These are phyloP conservation scores for Macaria notata DNA, from an alignment of 2,888 invertebrate species.

Conservation along the genomic window DNA sequence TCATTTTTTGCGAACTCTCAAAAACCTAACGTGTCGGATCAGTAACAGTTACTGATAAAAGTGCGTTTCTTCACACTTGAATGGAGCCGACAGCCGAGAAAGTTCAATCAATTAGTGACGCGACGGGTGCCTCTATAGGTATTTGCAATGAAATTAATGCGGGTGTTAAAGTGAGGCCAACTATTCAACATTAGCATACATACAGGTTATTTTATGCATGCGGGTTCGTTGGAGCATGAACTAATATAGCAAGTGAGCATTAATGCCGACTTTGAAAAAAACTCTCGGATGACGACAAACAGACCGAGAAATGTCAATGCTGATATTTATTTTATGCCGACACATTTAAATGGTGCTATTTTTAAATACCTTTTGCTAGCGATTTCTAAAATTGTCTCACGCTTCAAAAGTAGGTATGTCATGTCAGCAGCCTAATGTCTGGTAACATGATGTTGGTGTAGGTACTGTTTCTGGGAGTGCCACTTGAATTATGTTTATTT, in stretches of 20 bases:
- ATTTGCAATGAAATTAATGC: constrained; percentile 38
- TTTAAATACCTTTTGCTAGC: not conserved
- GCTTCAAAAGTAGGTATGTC: constrained; percentile 1
- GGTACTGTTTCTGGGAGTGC: too few species aligned
- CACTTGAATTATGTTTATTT: too few species aligned
- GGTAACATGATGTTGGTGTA: too few species aligned
- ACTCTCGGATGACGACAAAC: constrained; percentile 16
- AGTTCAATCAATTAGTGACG: constrained; percentile 41
- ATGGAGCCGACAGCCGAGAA: constrained; percentile 43
- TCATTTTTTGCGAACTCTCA: constrained; percentile 17
- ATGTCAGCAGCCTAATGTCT: not conserved
- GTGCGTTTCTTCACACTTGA: constrained; percentile 25
- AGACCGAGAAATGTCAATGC: constrained; percentile 27
- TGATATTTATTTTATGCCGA: constrained; percentile 16
- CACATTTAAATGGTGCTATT: constrained; percentile 18
- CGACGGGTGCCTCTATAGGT: constrained; percentile 16
- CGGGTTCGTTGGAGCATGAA: constrained; percentile 26
- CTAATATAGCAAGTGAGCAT: constrained; percentile 16
- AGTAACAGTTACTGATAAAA: constrained; percentile 16
- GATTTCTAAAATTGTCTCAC: constrained; percentile 8
- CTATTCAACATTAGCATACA: constrained; percentile 22
- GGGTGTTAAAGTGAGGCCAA: constrained; percentile 29
- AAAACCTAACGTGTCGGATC: constrained; percentile 20
- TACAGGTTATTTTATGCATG: constrained; percentile 32
- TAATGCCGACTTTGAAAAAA: constrained; percentile 23